Evolutionary conservation across 2,888 invertebrate species (phyloP).

Genomic region (Drosophila pseudotakahashii): DNA sequence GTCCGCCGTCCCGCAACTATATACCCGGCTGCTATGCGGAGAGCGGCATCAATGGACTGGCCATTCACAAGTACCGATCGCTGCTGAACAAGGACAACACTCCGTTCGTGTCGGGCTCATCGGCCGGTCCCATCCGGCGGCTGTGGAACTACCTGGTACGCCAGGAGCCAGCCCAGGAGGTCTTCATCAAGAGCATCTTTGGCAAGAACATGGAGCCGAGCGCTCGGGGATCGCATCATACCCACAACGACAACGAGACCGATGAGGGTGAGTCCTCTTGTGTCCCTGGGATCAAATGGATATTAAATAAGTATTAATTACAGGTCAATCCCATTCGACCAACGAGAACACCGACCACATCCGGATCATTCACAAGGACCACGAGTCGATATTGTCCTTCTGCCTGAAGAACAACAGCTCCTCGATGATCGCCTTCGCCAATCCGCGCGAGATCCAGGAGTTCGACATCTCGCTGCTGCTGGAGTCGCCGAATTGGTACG

Average conservation of each 20-base stretch:
- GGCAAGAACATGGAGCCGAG: conserved; percentile 87
- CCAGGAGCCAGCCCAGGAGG: conserved; percentile 96
- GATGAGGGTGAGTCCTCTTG: conserved; percentile 64
- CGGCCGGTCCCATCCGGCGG: conserved; percentile 91
- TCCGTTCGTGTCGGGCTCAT: conserved; percentile 92
- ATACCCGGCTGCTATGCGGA: conserved; percentile 95
- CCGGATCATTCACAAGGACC: conserved; percentile 98
- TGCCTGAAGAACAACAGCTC: conserved; percentile 96
- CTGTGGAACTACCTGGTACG: conserved; percentile 97
- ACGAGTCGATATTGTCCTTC: conserved; percentile 98
- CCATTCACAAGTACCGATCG: conserved; percentile 96
- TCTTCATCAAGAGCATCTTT: conserved; percentile 98
- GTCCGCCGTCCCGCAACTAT: conserved; percentile 93
- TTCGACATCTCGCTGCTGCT: conserved; percentile 97
- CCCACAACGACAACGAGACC: conserved; percentile 82
- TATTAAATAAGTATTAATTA: background rate
- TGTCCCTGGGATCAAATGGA: background rate
- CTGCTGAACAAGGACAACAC: conserved; percentile 96
- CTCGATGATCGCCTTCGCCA: conserved; percentile 95
- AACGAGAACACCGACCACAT: conserved; percentile 89
- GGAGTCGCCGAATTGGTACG: conserved; percentile 96
- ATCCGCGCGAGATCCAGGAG: conserved; percentile 98
- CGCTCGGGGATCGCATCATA: conserved; percentile 57
- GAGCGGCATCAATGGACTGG: conserved; percentile 89
- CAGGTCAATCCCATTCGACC: conserved; percentile 70